phyloP scores from a whole-genome alignment of 2,113 vertebrate genomes.

The Limanda limanda region DNA sequence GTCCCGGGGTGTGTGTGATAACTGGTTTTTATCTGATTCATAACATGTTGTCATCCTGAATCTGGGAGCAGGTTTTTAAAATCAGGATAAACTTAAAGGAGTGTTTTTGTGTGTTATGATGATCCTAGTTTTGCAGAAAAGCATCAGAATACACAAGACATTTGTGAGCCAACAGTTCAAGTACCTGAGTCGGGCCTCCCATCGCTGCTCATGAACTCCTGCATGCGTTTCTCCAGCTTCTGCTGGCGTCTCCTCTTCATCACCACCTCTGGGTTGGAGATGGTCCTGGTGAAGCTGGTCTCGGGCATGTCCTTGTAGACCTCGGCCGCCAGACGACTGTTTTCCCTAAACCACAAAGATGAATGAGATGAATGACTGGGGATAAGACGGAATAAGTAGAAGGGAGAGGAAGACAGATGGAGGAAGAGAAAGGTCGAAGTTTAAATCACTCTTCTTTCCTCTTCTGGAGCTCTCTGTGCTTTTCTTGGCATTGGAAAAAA shows the following conservation, averaged over 20 bases:
- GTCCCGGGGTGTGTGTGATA: too few species aligned
- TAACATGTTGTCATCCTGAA: too few species aligned
- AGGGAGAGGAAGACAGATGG: background rate
- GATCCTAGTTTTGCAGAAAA: too few species aligned
- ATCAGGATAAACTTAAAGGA: too few species aligned
- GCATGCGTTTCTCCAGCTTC: conserved; percentile 96
- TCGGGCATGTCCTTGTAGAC: conserved; percentile 99
- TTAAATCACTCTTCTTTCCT: conserved; percentile 32
- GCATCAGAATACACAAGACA: too few species aligned
- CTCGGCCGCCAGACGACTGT: conserved; percentile 93
- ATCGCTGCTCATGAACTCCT: conserved; percentile 95
- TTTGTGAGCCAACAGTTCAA: background rate
- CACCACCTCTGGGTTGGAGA: conserved; percentile 98
- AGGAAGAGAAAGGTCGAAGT: conserved; percentile 21
- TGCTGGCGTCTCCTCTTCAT: conserved; percentile 98
- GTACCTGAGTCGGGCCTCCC: conserved; percentile 95
- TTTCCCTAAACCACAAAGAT: conserved; percentile 83
- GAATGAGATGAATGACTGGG: background rate
- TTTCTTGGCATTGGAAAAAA: conserved; percentile 26
- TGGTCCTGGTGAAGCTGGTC: conserved; percentile 97
- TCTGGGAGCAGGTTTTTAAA: too few species aligned
- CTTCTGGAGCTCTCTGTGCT: conserved; percentile 6
- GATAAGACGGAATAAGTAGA: background rate
- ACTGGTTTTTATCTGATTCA: too few species aligned
- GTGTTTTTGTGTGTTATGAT: too few species aligned